Conservation (phyloP, 2,113 vertebrate species). For the Anthoscopus minutus region DNA sequence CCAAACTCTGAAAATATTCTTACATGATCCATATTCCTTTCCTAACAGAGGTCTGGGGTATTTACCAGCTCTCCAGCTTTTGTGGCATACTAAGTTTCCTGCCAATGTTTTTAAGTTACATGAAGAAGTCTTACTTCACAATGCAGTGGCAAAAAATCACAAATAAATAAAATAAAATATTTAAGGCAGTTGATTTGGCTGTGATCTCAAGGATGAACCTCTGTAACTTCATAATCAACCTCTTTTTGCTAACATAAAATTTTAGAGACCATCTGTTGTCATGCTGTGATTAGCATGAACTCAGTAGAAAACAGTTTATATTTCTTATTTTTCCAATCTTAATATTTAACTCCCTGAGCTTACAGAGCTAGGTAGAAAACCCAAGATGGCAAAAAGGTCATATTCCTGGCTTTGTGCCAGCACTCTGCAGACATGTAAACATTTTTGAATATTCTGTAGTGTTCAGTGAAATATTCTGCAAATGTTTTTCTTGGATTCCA, state of each 20-base stretch:
- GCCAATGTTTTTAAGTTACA: background rate
- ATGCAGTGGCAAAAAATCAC: background rate
- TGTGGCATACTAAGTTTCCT: background rate
- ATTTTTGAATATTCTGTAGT: conserved; percentile 21
- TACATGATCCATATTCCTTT: background rate
- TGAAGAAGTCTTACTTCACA: background rate
- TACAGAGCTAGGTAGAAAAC: conserved; percentile 5
- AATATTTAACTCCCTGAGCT: background rate
- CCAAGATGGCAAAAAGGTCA: background rate
- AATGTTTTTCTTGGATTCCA: conserved; percentile 54
- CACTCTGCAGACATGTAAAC: conserved; percentile 8
- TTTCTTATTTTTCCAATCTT: background rate
- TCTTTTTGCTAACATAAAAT: background rate
- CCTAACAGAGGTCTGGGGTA: background rate
- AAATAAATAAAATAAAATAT: background rate
- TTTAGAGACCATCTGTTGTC: background rate
- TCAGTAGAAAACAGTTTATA: background rate
- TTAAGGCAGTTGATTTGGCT: background rate
- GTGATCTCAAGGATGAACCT: background rate
- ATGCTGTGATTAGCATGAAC: background rate
- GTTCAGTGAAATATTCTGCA: conserved; percentile 49
- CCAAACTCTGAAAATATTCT: background rate
- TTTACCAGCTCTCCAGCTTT: background rate
- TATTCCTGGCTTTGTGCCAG: conserved; percentile 20
- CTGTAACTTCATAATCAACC: background rate